These are phyloP conservation scores for Teleopsis dalmanni DNA, from an alignment of 1,140 invertebrate species.

Conservation along the genomic window DNA sequence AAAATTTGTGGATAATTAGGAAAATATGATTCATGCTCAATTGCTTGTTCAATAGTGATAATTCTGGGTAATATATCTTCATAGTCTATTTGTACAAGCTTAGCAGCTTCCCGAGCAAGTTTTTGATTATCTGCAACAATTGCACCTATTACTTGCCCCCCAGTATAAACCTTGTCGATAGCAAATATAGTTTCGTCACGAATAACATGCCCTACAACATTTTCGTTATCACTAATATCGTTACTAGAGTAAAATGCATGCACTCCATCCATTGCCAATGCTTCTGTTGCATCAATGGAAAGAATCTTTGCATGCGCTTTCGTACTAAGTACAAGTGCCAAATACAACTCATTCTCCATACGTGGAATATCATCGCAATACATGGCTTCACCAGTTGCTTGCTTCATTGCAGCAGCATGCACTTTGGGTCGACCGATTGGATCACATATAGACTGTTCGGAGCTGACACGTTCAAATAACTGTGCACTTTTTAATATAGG, in stretches of 20 bases:
- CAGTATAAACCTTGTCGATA: conserved; percentile 58
- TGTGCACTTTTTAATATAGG: conserved; percentile 64
- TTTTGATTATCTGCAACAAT: conserved; percentile 65
- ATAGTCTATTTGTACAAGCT: conserved; percentile 66
- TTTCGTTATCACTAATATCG: conserved; percentile 58
- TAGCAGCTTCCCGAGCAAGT: conserved; percentile 66
- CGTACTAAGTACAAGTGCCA: conserved; percentile 70
- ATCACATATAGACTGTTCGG: conserved; percentile 56
- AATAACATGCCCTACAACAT: conserved; percentile 58
- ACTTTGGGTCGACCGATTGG: conserved; percentile 74
- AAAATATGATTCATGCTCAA: conserved; percentile 62
- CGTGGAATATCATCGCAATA: conserved; percentile 85
- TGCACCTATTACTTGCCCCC: conserved; percentile 72
- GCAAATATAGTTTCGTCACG: conserved; percentile 76
- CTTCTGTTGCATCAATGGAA: conserved; percentile 62
- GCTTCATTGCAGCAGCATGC: conserved; percentile 78
- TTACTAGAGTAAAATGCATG: conserved; percentile 63
- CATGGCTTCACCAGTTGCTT: conserved; percentile 84
- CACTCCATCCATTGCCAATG: conserved; percentile 65
- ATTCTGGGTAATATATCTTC: conserved; percentile 68
- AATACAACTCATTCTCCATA: conserved; percentile 63
- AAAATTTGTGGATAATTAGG: conserved; percentile 48
- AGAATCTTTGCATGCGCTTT: conserved; percentile 73
- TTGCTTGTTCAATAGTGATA: conserved; percentile 80
- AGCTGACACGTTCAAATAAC: conserved; percentile 64